Evolutionary conservation across 2,113 vertebrate species (phyloP).

Genomic region (Nannospalax galili): DNA sequence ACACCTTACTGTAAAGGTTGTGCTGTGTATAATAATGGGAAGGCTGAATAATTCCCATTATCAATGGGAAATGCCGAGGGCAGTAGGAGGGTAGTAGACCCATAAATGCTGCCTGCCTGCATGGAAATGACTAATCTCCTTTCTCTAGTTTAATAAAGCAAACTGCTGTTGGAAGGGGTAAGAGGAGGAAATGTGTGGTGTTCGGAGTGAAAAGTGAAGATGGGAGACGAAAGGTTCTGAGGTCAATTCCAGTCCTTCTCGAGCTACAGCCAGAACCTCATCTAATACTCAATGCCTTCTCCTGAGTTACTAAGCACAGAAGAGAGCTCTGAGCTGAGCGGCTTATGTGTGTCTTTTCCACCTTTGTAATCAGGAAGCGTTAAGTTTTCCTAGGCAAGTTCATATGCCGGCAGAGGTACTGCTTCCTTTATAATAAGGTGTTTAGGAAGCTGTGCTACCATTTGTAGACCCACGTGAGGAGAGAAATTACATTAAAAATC

Average conservation of each 20-base stretch:
- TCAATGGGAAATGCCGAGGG: slow-evolving; percentile 1
- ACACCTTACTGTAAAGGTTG: background rate
- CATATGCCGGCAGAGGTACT: background rate
- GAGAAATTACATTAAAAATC: background rate
- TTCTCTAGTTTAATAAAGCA: slow-evolving; percentile 33
- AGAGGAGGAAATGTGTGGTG: background rate
- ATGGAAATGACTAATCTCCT: slow-evolving; percentile 49
- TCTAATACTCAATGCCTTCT: background rate
- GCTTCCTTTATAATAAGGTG: slow-evolving; percentile 2
- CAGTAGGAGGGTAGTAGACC: background rate
- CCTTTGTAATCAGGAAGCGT: background rate
- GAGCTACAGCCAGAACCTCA: background rate
- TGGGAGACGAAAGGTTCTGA: background rate
- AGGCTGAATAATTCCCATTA: slow-evolving; percentile 40
- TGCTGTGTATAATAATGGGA: background rate
- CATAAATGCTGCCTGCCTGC: background rate
- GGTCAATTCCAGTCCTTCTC: background rate
- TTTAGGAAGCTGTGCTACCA: background rate
- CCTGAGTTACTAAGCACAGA: background rate
- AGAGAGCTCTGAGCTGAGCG: background rate
- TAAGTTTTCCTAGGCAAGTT: background rate
- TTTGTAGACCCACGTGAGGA: background rate
- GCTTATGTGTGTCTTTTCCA: background rate
- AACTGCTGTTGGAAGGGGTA: background rate
- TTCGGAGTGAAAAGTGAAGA: background rate